A percentile compares a stretch with the other conserved stretches of the same genome.
These are phyloP conservation scores for Drosophila melanica DNA, from an alignment of 1,140 invertebrate species.

Conservation along the genomic window DNA sequence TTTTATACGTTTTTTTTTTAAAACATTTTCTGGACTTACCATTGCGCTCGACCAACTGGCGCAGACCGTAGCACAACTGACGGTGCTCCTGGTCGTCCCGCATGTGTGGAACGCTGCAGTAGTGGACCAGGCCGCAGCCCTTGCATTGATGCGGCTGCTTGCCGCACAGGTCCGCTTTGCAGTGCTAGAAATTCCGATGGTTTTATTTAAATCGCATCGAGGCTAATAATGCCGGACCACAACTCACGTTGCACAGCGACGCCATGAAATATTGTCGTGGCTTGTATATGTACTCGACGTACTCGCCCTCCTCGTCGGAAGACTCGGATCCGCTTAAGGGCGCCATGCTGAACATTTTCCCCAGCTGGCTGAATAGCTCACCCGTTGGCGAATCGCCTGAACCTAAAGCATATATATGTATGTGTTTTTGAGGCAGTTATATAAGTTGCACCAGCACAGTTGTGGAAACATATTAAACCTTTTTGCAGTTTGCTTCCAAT, in stretches of 20 bases:
- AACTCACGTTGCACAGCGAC: constrained; percentile 75
- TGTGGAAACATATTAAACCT: constrained; percentile 22
- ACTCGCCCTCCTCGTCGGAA: constrained; percentile 79
- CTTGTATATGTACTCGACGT: constrained; percentile 79
- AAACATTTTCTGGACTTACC: constrained; percentile 46
- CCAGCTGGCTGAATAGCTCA: constrained; percentile 65
- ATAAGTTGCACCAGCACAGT: not conserved
- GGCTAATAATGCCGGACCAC: not conserved
- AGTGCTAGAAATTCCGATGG: constrained; percentile 48
- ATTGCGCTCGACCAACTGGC: constrained; percentile 64
- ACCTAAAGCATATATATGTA: constrained; percentile 24
- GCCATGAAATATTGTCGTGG: constrained; percentile 77
- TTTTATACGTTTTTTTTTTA: no score
- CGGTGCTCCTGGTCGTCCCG: constrained; percentile 84
- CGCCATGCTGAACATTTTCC: constrained; percentile 67
- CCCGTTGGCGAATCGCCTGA: constrained; percentile 41
- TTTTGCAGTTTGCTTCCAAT: constrained; percentile 61
- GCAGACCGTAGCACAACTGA: constrained; percentile 84
- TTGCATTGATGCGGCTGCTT: constrained; percentile 70
- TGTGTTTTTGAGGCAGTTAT: not conserved
- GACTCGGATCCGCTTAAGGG: constrained; percentile 70
- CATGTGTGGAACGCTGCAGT: constrained; percentile 85
- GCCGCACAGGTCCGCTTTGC: constrained; percentile 67
- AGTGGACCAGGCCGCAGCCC: constrained; percentile 85
- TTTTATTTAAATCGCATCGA: constrained; percentile 1